Base-by-base conservation (phyloP, 1,140 invertebrate genomes). In the Zaprionus lachaisei region DNA sequence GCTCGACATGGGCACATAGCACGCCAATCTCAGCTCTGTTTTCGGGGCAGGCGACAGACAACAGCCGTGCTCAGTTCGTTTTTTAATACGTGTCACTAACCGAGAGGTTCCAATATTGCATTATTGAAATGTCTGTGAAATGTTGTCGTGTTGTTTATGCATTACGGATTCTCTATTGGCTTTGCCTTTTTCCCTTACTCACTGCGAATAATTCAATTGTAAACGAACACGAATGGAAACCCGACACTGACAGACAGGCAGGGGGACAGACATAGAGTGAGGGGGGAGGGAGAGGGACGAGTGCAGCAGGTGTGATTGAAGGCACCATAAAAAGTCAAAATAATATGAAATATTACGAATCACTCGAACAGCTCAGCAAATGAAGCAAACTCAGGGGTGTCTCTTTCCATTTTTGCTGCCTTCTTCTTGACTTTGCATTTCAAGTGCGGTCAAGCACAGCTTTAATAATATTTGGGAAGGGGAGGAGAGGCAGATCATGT, bases 371-470 rank as follows among this genome's bases (percentile, higher is more conserved):
- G 80, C 83, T 82, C 72, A 86, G 76, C 83, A 86, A 79, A 86
- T 72, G 69, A 58, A 71, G 31, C 67, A 22, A 41, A 51, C 38
- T 41, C 55, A 26, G 37, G 24, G 44, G 44, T 58, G 58, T 58
- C 68, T 44, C 4, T 14, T 15, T 2, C 37, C 37, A 14, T 5
- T 31, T 44, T 22, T 71, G 65, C 65, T 56, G 51, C 57, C 65
- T 57, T 11, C 4, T 20, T 11, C 66, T 85, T 86, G 83, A 79
- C 83, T 86, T 56, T 63, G 83, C 77, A 63, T 80, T 72, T 69
- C 64, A 69, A 83, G 80, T 86, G 83, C 80, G 83, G 83, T 87
- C 83, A 87, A 83, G 83, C 77, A 74, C 77, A 70, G 70, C 31
- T 70, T 49, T 63, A 82, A 79, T 65, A 86, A 86, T 79, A 80